Conservation (phyloP, 2,888 invertebrate genomes). For the Melieria omissa region DNA sequence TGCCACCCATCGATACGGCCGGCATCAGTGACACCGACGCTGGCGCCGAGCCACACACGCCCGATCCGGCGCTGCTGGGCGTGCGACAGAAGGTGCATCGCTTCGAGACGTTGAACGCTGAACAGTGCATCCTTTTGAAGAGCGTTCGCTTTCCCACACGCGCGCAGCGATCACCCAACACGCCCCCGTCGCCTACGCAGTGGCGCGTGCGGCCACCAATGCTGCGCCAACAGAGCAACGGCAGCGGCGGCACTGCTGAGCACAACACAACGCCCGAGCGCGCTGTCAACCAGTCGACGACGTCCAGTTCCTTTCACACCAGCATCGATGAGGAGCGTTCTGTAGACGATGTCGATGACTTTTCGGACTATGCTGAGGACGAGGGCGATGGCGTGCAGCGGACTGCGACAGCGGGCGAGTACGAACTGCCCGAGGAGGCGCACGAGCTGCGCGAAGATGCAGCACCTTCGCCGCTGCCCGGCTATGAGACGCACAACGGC, state of each 20-base stretch:
- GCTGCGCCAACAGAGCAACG: slow-evolving; percentile 9
- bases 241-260: slow-evolving; percentile 12
- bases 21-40: neutral
- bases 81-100: slow-evolving; percentile 58
- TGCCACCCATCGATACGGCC: slow-evolving; percentile 25
- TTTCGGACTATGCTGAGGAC: slow-evolving; percentile 49
- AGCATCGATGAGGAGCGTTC: slow-evolving; percentile 62
- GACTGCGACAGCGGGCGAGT: slow-evolving; percentile 10
- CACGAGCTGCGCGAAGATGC: slow-evolving; percentile 50
- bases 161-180: slow-evolving; percentile 40
- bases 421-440: slow-evolving; percentile 45
- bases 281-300: slow-evolving; percentile 19
- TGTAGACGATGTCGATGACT: slow-evolving; percentile 63
- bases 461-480: slow-evolving; percentile 38
- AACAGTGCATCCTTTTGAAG: slow-evolving; percentile 49
- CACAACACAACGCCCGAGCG: neutral
- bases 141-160: slow-evolving; percentile 44
- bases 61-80: slow-evolving; percentile 57
- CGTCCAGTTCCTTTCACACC: slow-evolving; percentile 27
- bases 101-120: slow-evolving; percentile 56
- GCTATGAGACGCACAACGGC: slow-evolving; percentile 30
- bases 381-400: slow-evolving; percentile 22
- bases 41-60: slow-evolving; percentile 31
- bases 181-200: slow-evolving; percentile 21
- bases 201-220: slow-evolving; percentile 36